Base-by-base conservation (phyloP, 2,888 invertebrate species). In the Sericinus montela region DNA sequence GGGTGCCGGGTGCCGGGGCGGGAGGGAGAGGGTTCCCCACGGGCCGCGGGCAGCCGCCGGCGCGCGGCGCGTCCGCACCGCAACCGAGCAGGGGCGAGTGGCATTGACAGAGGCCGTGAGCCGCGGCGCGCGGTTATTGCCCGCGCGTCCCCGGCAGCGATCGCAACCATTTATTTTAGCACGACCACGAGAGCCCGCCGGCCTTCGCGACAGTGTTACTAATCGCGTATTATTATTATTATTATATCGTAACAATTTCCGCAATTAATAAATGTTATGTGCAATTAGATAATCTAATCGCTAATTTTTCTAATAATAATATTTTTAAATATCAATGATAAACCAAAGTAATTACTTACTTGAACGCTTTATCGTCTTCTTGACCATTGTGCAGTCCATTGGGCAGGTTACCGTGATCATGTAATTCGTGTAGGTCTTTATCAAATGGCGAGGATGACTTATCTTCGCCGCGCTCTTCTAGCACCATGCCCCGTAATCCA, bases 351-450 rank as follows among this genome's bases (percentile, higher is more conserved):
- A 15, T 10, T 16, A 11, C 95, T 94, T 79, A 96, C 96, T 96
- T 96, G 84, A 95, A 96, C 62, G 94, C 94, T 89, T 95, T 96
- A 69, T 96, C 96, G 69, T 97, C 97, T 65, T 96, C 96, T 61
- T 95, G 85, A 32, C 88, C 89, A 60, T 91, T 91, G 59, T 88
- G 88, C 42, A 88, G 75, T 51, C 92, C 92, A 67, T 91, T 91
- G 56, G 90, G 90, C 72, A 91, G 80, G 57, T 72, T 63, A 53
- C 83, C 86, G 59, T 88, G 87, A 53, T 87, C 87, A 57, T 86
- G 86, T 59, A 85, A 55, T 57, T 86, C 87, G 58, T 88, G 87
- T 50, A 84, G 70, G 65, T 88, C 87, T 67, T 87, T 87, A 54
- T 88, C 87, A 54, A 86, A 88, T 44, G 87, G 87, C 52, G 87